Evolutionary conservation across 2,797 vertebrate genomes (phyloP), one percentile per base, ranked within the genome.

Genomic region (Hirundo rustica): DNA sequence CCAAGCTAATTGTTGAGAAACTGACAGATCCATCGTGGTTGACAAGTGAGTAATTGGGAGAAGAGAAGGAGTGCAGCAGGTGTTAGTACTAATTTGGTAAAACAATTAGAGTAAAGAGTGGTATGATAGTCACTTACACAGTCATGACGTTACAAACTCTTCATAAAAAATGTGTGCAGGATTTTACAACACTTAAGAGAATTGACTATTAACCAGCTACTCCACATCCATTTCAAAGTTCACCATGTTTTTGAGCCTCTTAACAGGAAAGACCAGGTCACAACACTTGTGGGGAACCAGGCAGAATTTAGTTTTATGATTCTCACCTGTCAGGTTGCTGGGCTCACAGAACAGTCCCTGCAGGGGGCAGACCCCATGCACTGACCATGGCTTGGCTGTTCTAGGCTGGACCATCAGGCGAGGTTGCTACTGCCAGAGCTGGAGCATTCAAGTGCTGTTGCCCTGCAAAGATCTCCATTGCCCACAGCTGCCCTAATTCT

Each of bases 1-100:
- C 97, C 78, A 93, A 96, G 95, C 96, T 96, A 94, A 72, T 95
- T 96, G 93, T 98, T 97, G 96, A 97, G 86, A 42, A 88, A 54
- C 62, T 97, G 97, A 97, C 86, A 85, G 60, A 97, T 97, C 93
- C 88, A 17, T 94, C 21, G 0, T 66, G 70, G 87, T 77, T 97
- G 97, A 96, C 96, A 96, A 97, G 92, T 95, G 93, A 97, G 93
- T 96, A 97, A 95, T 21, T 89, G 89, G 68, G 89, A 92, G 87
- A 93, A 95, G 67, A 79, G 68, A 93, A 88, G 87, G 86, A 96
- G 82, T 76, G 48, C 67, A 96, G 92, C 92, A 90, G 91, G 92
- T 96, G 95, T 85, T 72, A 61, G 91, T 83, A 93, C 95, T 94
- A 94, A 96, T 96, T 94, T 95, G 90, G 88, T 95, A 70, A 96